Conservation (phyloP, 2,113 vertebrate genomes). For the Stigmatopora nigra region DNA sequence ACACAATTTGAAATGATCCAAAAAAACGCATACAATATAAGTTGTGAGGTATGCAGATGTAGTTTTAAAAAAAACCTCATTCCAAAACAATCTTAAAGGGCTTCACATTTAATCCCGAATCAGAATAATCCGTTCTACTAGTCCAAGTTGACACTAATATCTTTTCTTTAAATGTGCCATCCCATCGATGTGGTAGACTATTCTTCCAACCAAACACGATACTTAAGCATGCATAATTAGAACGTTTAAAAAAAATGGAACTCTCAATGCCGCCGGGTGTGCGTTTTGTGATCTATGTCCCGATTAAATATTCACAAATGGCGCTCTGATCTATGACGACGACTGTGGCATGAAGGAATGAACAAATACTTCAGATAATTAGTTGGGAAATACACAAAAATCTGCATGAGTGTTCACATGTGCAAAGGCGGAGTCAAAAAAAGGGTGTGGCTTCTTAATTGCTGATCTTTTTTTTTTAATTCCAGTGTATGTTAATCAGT, state of each 20-base stretch:
- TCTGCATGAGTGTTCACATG: constrained; percentile 26
- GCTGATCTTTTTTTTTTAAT: neutral
- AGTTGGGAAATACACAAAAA: constrained; percentile 16
- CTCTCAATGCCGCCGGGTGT: constrained; percentile 17
- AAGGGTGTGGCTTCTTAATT: neutral
- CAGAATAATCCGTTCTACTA: neutral
- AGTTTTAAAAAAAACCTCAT: neutral
- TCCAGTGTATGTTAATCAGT: constrained; percentile 16
- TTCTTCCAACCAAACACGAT: constrained; percentile 6
- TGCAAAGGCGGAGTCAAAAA: neutral
- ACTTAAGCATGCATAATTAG: constrained; percentile 1
- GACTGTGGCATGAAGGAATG: constrained; percentile 28
- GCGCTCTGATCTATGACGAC: constrained; percentile 21
- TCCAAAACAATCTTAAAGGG: neutral
- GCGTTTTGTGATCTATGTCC: constrained; percentile 21
- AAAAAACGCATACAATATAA: too few species aligned
- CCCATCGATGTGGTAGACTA: constrained; percentile 6
- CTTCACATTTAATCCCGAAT: neutral
- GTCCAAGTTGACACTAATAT: neutral
- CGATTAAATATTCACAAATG: constrained; percentile 36
- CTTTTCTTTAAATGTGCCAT: neutral
- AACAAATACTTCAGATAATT: constrained; percentile 29
- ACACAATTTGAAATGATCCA: too few species aligned
- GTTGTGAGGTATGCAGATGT: too few species aligned
- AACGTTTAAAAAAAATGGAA: constrained; percentile 2